Base-by-base conservation (phyloP, 2,888 invertebrate species). In the Leptogaster cylindrica region DNA sequence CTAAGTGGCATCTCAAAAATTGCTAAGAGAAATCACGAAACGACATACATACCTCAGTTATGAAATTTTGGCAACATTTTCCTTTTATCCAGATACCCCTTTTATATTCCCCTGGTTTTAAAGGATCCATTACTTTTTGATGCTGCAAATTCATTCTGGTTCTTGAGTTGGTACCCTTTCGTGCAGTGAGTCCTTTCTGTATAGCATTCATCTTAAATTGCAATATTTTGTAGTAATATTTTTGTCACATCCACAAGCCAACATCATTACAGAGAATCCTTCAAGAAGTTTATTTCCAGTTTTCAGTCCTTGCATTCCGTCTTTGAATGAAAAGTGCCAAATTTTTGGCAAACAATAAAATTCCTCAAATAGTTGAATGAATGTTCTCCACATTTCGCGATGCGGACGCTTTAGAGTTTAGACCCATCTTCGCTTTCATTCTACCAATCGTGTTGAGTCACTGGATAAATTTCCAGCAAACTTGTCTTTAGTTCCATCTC, bases 341-440 rank as follows among this genome's bases (percentile, higher is more conserved):
- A 67, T 67, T 67, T n/a, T n/a, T n/a, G n/a, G n/a, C n/a, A n/a
- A n/a, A n/a, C 67, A 55, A n/a, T 36, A 28, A 50, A 67, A 67
- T 61, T 61, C 25, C 36, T 36, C 36, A 46, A 27, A 67, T 67
- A 50, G 25, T 67, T 67, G 25, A 28, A 20, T n/a, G n/a, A n/a
- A n/a, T n/a, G n/a, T n/a, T n/a, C n/a, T n/a, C n/a, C n/a, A n/a
- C n/a, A n/a, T n/a, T n/a, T n/a, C n/a, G n/a, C n/a, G n/a, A n/a
- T n/a, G n/a, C n/a, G n/a, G n/a, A n/a, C n/a, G n/a, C n/a, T n/a
- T n/a, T n/a, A n/a, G n/a, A n/a, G n/a, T n/a, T n/a, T n/a, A n/a
- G n/a, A 28, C 33, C 18, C 52, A 8, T 4, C 52, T 18, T 12
- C 18, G 33, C 52, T 6, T 2, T 48, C 2, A 7, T 31, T 10